Percentiles rank a stretch among this genome's conserved stretches.
Evolutionary conservation across 1,140 invertebrate genomes (phyloP).

Genomic region (Leptopilina clavipes): DNA sequence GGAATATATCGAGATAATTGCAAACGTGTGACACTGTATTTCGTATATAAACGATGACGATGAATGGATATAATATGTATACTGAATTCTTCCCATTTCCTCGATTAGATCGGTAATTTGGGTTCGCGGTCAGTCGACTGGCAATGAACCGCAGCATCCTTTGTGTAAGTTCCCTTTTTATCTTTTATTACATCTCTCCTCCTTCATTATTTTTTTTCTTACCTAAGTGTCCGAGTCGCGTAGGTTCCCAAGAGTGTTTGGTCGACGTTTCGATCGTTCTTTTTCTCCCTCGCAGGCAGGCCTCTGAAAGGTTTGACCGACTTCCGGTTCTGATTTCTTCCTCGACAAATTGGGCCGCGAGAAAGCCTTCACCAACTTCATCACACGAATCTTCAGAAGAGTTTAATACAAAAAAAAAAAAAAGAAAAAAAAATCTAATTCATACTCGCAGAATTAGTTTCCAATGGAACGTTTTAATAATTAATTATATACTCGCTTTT

Average conservation of each 20-base stretch:
- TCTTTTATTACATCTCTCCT: constrained; percentile 30
- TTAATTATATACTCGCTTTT: no score
- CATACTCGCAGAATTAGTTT: not conserved
- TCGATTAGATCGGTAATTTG: constrained; percentile 34
- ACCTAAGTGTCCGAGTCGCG: constrained; percentile 32
- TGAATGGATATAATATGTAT: constrained; percentile 2
- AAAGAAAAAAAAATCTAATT: not conserved
- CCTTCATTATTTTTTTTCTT: constrained; percentile 23
- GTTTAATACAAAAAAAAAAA: not conserved
- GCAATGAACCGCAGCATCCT: constrained; percentile 32
- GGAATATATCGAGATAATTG: not conserved
- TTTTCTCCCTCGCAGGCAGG: not conserved
- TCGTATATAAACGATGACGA: not conserved
- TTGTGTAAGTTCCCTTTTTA: constrained; percentile 27
- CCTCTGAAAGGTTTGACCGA: constrained; percentile 11
- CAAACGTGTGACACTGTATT: not conserved
- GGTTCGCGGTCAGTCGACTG: constrained; percentile 30
- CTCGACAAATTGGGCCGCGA: constrained; percentile 3
- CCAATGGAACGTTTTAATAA: no score
- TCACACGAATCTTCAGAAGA: not conserved
- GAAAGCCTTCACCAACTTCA: constrained; percentile 17
- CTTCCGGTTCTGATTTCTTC: constrained; percentile 31
- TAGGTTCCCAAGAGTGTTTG: constrained; percentile 33
- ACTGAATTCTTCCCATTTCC: constrained; percentile 11
- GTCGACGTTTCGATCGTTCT: constrained; percentile 30